Base-by-base conservation (phyloP, 2,113 vertebrate genomes). In the Protobothrops flavoviridis region DNA sequence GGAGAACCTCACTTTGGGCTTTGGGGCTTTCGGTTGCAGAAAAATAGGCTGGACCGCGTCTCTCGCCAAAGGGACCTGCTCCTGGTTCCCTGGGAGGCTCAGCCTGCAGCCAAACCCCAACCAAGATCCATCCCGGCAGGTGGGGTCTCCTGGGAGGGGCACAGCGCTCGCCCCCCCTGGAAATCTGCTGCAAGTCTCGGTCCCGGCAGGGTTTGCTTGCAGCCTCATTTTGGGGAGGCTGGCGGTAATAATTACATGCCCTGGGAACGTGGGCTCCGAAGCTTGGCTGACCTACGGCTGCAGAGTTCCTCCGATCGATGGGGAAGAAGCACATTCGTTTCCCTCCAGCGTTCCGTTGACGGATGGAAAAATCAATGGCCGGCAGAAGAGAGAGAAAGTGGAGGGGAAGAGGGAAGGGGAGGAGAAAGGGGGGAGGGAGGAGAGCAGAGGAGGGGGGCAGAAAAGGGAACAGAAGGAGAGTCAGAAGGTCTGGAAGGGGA, bases 311-410 rank as follows among this genome's bases (percentile, higher is more conserved):
- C 93, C 94, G 96, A 97, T 98, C 97, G 97, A 98, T 98, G 97
- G 95, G 55, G 39, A 93, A 97, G 97, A 97, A 94, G 97, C 96
- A 95, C 97, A 97, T 97, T 97, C 97, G 97, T 97, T 97, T 97
- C 97, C 98, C 97, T 97, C 95, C 91, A 97, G 97, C 96, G 92
- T 97, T 98, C 95, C 94, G 59, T 97, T 98, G 97, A 97, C 94
- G 97, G 97, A 98, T 97, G 96, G 97, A 97, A 97, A 98, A 98
- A 98, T 98, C 97, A 94, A 98, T 98, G 97, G 74, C 93, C 96
- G 94, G 95, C 91, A 3, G 95, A 93, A 96, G 57, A 87, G 69
- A 55, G 29, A 85, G 69, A 69, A 45, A 3, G 13, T 12, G 33
- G 53, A 45, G 11, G 88, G 53, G 55, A 56, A 56, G 53, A 21